Evolutionary conservation across 2,888 invertebrate species (phyloP).

Genomic region (Germaria angustata): DNA sequence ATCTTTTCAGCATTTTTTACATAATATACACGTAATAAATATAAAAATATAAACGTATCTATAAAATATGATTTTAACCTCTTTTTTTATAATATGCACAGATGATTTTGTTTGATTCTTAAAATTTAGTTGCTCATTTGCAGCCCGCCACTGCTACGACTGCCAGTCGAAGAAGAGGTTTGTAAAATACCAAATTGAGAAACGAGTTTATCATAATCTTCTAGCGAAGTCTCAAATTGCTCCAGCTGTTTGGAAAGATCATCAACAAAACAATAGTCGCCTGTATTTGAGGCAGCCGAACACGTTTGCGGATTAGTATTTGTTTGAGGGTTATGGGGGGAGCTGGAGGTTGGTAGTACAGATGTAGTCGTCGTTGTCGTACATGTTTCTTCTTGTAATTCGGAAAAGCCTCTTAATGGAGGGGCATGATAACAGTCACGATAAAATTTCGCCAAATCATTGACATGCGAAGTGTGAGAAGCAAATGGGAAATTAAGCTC

Average conservation of each 20-base stretch:
- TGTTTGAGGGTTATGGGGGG: background rate
- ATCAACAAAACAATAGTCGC: constrained; percentile 71
- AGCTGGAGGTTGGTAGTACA: background rate
- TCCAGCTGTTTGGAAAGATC: constrained; percentile 79
- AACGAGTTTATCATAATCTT: constrained; percentile 80
- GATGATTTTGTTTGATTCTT: background rate
- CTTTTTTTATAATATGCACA: no score
- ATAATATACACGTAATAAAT: constrained; percentile 27
- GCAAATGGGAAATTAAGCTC: constrained; percentile 81
- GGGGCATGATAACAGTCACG: constrained; percentile 80
- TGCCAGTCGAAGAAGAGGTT: constrained; percentile 76
- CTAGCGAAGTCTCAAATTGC: constrained; percentile 79
- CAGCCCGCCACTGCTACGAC: constrained; percentile 76
- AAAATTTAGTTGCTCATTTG: constrained; percentile 75
- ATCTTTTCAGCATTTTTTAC: constrained; percentile 34
- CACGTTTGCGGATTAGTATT: constrained; percentile 38
- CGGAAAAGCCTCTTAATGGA: constrained; percentile 73
- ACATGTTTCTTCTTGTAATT: constrained; percentile 70
- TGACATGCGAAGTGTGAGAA: constrained; percentile 78
- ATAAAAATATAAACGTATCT: background rate
- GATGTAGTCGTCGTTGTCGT: constrained; percentile 60
- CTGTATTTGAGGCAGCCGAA: constrained; percentile 58
- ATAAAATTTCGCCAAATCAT: constrained; percentile 80
- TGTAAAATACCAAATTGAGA: constrained; percentile 76
- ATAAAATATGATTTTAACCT: constrained; percentile 44